phyloP scores from a whole-genome alignment of 2,888 invertebrate genomes.

The Hypsopygia costalis region DNA sequence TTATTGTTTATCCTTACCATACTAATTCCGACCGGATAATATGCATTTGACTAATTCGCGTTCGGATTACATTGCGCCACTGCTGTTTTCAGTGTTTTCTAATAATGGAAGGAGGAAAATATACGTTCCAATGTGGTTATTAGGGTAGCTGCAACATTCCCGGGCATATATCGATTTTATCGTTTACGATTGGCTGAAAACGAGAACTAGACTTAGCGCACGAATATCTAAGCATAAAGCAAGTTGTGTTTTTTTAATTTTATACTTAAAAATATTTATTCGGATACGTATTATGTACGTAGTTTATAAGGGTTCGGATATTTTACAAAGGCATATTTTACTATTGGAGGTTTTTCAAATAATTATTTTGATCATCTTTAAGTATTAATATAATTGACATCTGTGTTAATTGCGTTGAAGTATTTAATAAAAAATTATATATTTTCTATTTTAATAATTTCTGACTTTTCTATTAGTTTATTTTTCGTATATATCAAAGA shows the following conservation, averaged over 20 bases:
- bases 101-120: too few relatives aligned
- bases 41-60: too few relatives aligned
- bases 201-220: slow-evolving; percentile 40
- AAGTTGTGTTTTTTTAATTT: slow-evolving; percentile 75
- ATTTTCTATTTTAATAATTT: too few relatives aligned
- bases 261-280: slow-evolving; percentile 74
- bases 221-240: slow-evolving; percentile 60
- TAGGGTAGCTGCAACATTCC: neutral
- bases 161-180: slow-evolving; percentile 13
- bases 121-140: too few relatives aligned
- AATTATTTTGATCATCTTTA: too few relatives aligned
- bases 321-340: slow-evolving; percentile 14
- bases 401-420: too few relatives aligned
- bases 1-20: too few relatives aligned
- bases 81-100: too few relatives aligned
- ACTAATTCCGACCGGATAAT: too few relatives aligned
- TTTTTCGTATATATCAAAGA: slow-evolving; percentile 6
- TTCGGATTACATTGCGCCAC: too few relatives aligned
- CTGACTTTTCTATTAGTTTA: slow-evolving; percentile 22
- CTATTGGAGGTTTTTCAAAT: slow-evolving; percentile 18
- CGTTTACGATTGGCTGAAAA: slow-evolving; percentile 24
- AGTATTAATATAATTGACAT: too few relatives aligned
- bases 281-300: slow-evolving; percentile 62
- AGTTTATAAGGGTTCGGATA: slow-evolving; percentile 41
- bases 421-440: too few relatives aligned